Base-by-base conservation (phyloP, 2,888 invertebrate genomes). In the Seladonia tumulorum region DNA sequence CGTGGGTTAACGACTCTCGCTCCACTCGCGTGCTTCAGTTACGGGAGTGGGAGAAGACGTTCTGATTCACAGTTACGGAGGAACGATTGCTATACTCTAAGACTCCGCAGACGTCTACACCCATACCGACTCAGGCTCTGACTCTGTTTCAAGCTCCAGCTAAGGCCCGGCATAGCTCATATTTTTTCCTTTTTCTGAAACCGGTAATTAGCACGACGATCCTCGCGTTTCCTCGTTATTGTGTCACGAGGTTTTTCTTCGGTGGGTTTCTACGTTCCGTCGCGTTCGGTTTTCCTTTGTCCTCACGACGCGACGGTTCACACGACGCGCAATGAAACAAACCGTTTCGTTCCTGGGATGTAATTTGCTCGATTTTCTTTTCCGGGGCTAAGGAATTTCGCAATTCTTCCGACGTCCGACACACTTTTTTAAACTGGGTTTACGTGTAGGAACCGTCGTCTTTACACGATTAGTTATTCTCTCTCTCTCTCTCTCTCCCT, bases 211-310 rank as follows among this genome's bases (percentile, higher is more conserved):
- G 71, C 63, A 66, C 57, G 79, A 74, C 76, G 77, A 68, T 85
- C 74, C 82, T 80, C 68, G 66, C 71, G 70, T 90, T 89, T 89
- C 88, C 88, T 90, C 70, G 88, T 88, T 90, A 88, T 90, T 90
- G 90, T 90, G 53, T 60, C 81, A 42, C 14, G 22, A 66, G 35
- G 63, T 85, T 81, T 84, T 87, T 57, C 76, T 73, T 45, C n/a
- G 53, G 83, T 53, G 35, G 39, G 63, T 66, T 49, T 76, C 45
- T 39, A 47, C 45, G 78, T 29, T 71, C 76, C 25, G 68, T 53
- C 78, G 75, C 75, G 35, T 76, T 79, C 12, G 47, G 76, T 63
- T 7, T 53, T 49, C 45, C 70, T 80, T 86, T 89, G 85, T 89
- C 42, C 68, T 42, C 12, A 42, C 3, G 42, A 49, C 63, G 75